Evolutionary conservation across 2,797 vertebrate genomes (phyloP).

Genomic region (Sarcophilus harrisii): DNA sequence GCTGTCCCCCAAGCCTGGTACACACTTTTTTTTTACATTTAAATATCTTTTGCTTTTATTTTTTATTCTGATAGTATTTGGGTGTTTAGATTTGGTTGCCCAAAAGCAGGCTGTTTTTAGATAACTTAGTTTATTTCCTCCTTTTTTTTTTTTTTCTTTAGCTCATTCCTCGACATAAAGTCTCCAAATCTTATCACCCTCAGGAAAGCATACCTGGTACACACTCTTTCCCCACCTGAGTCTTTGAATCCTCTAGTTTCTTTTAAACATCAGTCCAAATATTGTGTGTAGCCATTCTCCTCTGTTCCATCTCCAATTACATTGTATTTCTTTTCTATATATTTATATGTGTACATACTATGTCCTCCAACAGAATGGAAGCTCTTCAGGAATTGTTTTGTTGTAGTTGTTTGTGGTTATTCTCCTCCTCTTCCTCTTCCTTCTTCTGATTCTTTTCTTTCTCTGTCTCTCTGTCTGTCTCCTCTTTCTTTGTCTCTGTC

Average conservation of each 20-base stretch:
- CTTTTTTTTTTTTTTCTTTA: conserved; percentile 60
- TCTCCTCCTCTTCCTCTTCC: no score
- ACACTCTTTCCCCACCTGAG: neutral
- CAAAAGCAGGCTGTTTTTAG: conserved; percentile 77
- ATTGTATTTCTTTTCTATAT: neutral
- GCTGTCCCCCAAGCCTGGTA: neutral
- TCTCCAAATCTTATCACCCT: conserved; percentile 72
- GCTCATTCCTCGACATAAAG: conserved; percentile 69
- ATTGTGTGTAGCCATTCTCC: neutral
- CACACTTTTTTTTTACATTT: conserved; percentile 44
- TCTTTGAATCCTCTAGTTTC: neutral
- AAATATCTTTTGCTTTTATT: conserved; percentile 61
- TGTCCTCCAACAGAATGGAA: neutral
- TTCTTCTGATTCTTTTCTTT: no score
- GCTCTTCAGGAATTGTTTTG: neutral
- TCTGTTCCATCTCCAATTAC: neutral
- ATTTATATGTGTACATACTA: neutral
- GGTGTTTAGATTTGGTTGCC: conserved; percentile 79
- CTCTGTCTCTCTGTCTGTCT: no score
- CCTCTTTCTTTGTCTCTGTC: no score
- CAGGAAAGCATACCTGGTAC: conserved; percentile 57
- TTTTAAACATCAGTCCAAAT: neutral
- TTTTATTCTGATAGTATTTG: conserved; percentile 73
- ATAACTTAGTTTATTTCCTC: conserved; percentile 60
- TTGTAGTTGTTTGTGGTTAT: no score